Percentiles rank a stretch among this genome's conserved stretches.
Evolutionary conservation across 2,797 vertebrate genomes (phyloP).

Genomic region (Rachycentron canadum): DNA sequence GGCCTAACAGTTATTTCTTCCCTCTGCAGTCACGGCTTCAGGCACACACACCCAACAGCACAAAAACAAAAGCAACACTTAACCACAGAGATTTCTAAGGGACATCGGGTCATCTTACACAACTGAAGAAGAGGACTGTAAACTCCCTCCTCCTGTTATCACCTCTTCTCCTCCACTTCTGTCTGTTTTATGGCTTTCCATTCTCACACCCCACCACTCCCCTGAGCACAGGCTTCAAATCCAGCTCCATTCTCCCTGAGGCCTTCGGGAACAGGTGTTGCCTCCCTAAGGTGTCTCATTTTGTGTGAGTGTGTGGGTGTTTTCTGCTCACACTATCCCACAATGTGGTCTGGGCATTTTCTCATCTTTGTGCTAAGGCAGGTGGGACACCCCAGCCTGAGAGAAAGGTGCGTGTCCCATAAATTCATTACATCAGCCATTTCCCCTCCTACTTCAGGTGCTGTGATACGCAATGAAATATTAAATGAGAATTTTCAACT

Average conservation of each 20-base stretch:
- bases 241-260: slow-evolving; percentile 28
- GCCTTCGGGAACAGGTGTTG: slow-evolving; percentile 61
- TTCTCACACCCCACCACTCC: slow-evolving; percentile 49
- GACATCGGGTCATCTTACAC: slow-evolving; percentile 26
- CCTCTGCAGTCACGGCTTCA: neutral
- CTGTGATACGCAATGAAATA: neutral
- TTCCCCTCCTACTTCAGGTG: neutral
- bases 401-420: slow-evolving; percentile 9
- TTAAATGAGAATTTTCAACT: too few relatives aligned
- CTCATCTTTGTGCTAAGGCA: slow-evolving; percentile 25
- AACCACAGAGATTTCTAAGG: slow-evolving; percentile 15
- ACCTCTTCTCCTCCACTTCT: slow-evolving; percentile 22
- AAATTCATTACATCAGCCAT: slow-evolving; percentile 5
- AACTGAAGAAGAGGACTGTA: slow-evolving; percentile 22
- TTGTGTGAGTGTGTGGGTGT: neutral
- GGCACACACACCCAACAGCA: neutral
- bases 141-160: slow-evolving; percentile 34
- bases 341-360: slow-evolving; percentile 12
- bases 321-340: neutral
- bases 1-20: neutral
- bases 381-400: slow-evolving; percentile 27
- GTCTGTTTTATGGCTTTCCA: slow-evolving; percentile 48
- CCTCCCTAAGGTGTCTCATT: slow-evolving; percentile 21
- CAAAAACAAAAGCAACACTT: slow-evolving; percentile 1
- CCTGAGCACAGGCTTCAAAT: neutral